These are phyloP conservation scores for Aricia agestis DNA, from an alignment of 1,140 invertebrate genomes.

Conservation along the genomic window DNA sequence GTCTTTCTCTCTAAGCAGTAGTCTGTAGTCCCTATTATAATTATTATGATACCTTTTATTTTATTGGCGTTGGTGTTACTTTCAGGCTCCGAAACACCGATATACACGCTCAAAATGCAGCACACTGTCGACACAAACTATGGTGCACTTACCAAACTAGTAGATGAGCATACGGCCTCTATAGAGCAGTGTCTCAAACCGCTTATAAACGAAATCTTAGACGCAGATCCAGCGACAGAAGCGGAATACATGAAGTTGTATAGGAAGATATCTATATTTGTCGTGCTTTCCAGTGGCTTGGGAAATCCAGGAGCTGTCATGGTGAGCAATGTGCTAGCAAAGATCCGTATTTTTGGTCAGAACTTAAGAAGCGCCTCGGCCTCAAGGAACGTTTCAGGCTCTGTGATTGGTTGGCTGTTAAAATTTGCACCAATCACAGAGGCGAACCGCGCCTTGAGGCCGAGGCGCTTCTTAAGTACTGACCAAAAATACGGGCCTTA, in stretches of 20 bases:
- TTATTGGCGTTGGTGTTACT: no score
- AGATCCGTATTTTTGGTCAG: no score
- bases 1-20: no score
- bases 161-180: slow-evolving; percentile 73
- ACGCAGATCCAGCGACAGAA: slow-evolving; percentile 66
- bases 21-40: no score
- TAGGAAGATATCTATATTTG: slow-evolving; percentile 80
- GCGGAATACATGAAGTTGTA: slow-evolving; percentile 75
- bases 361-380: no score
- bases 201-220: slow-evolving; percentile 77
- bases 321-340: slow-evolving; percentile 33
- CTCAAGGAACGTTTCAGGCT: no score
- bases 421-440: no score
- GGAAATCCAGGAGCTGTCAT: slow-evolving; percentile 77
- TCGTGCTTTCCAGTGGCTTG: slow-evolving; percentile 78
- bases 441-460: no score
- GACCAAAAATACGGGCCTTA: no score
- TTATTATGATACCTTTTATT: no score
- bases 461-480: no score
- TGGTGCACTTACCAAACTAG: slow-evolving; percentile 75
- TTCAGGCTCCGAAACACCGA: slow-evolving; percentile 48
- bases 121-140: slow-evolving; percentile 83
- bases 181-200: slow-evolving; percentile 71
- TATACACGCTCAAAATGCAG: slow-evolving; percentile 81
- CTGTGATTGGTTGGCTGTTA: no score